Evolutionary conservation across 1,140 invertebrate genomes (phyloP), one percentile per base, ranked within the genome.

Genomic region (Eumeta japonica): DNA sequence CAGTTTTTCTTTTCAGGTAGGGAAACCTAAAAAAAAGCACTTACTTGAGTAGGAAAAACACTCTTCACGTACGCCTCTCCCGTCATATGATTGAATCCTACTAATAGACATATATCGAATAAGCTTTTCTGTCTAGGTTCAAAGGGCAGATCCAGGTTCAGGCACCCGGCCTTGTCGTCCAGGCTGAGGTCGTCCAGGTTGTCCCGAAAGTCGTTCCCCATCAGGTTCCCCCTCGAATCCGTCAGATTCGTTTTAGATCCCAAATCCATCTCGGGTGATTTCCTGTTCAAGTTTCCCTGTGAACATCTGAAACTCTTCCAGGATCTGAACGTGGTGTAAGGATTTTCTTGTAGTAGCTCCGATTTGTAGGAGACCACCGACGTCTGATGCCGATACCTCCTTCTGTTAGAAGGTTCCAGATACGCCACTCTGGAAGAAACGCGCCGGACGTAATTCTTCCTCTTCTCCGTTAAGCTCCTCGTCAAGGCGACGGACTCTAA

Each of bases 81-180:
- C 5, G 65, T 80, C 53, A 78, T 78, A 42, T 79, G 74, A 54
- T 83, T 81, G 37, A 84, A 62, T 1, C 83, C 84, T 18, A 87
- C 81, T 11, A 87, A 60, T 4, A 86, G 48, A 50, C 84, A 80
- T 15, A 81, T 77, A 48, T 85, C 80, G 50, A 87, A 86, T 31
- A 87, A 47, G 3, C 79, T 62, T 27, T 64, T 55, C 15, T 66
- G 64, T 39, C 55, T 41, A 0, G 63, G 57, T 41, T 61, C 67
- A 32, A 68, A 64, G 0, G 65, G 63, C 32, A 68, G 24, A 37
- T 47, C 53, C 7, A 63, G 64, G 44, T 58, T 58, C 10, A 60
- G 54, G 37, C 68, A 72, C 0, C 71, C 68, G 2, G 72, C 58
- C 19, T 68, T 72, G 37, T 70, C 71, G 37, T 75, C 66, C 24